Base-by-base conservation (phyloP, 2,113 vertebrate genomes). In the Sinocyclocheilus rhinocerous region DNA sequence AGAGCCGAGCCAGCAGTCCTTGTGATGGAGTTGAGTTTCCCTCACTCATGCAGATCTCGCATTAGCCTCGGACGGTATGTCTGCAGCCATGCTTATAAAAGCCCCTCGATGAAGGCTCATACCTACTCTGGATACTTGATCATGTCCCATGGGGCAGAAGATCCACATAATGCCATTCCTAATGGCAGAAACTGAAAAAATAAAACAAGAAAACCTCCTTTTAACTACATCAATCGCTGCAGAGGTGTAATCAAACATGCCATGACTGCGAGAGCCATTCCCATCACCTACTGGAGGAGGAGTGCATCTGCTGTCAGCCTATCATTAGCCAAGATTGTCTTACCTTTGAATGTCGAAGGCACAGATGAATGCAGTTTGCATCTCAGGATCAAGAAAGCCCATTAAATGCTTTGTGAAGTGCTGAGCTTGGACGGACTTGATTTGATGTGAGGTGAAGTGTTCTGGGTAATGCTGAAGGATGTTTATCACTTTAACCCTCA, bases 321-420 rank as follows among this genome's bases (percentile, higher is more conserved):
- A 61, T 86, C 83, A 86, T 85, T 86, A 89, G 81, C 65, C 52
- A 39, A 85, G 81, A 86, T 86, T 33, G 73, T 86, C 86, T 89
- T 85, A 72, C 70, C 77, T 87, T 85, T 88, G 80, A 91, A 90
- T 85, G 83, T 88, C 87, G 89, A 83, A 55, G 50, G 57, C 81
- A 76, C 70, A 10, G 20, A 76, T 57, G 52, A 88, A 76, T 63
- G 45, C 77, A 86, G 86, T 84, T 89, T 85, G 33, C 84, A 52
- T 85, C 82, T 85, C 87, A 83, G 45, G 33, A 70, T 50, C 57
- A 45, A 76, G 78, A 77, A 82, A 67, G 75, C 52, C 84, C 78
- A 82, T 63, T 67, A 33, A 72, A 83, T 67, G 45, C 52, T 24
- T 59, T 67, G n/a, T 69, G 76, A 83, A 84, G 63, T 61, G 24